phyloP scores from a whole-genome alignment of 2,113 vertebrate genomes.

The Callorhinus ursinus region DNA sequence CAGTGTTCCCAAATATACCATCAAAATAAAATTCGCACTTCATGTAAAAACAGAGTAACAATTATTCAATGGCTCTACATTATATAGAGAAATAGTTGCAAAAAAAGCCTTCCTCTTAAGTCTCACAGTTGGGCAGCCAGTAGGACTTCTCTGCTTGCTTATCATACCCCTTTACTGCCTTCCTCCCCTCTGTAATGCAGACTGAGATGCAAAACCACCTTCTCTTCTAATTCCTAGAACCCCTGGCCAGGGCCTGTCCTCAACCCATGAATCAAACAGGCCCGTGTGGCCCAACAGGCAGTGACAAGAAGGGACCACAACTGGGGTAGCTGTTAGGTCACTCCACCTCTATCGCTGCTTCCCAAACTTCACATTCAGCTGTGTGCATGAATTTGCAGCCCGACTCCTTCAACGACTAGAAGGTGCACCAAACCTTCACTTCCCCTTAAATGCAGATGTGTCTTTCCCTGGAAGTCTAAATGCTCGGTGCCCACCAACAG shows the following conservation, averaged over 20 bases:
- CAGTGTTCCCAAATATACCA: background rate
- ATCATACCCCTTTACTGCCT: fast-evolving
- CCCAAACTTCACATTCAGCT: background rate
- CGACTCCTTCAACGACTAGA: background rate
- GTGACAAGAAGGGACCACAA: background rate
- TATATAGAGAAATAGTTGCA: background rate
- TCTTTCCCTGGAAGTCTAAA: slow-evolving; percentile 1
- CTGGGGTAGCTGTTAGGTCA: fast-evolving
- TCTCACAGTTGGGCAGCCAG: background rate
- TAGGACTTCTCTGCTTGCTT: background rate
- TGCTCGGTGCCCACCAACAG: background rate
- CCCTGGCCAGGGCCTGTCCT: background rate
- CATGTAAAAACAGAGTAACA: background rate
- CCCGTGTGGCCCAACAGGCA: background rate
- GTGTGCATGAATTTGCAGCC: fast-evolving
- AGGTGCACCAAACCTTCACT: background rate
- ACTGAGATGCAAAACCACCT: background rate
- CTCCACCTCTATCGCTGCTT: background rate
- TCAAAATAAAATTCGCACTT: background rate
- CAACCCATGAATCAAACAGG: background rate
- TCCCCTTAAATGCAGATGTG: background rate
- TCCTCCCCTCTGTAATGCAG: background rate
- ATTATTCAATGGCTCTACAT: background rate
- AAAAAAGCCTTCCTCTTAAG: background rate
- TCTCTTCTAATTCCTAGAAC: background rate